Conservation (phyloP, 2,797 vertebrate species). For the Halcyon chelicuti region DNA sequence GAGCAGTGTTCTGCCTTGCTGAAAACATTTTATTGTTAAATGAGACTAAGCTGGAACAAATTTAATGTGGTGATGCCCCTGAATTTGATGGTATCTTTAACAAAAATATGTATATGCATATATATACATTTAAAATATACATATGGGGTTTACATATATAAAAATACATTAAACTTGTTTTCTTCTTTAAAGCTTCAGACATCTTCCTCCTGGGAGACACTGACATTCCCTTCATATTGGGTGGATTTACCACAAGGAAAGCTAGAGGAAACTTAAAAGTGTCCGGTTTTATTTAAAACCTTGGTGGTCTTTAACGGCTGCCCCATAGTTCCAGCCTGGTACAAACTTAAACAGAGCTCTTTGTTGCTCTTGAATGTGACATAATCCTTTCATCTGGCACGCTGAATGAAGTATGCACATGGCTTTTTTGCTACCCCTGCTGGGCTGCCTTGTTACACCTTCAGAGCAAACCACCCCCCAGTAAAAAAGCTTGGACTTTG, state of each 20-base stretch:
- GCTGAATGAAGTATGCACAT: conserved; percentile 73
- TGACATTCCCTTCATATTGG: conserved; percentile 39
- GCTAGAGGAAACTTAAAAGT: conserved; percentile 62
- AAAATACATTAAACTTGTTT: neutral
- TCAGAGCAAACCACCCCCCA: conserved; percentile 58
- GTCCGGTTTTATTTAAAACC: conserved; percentile 69
- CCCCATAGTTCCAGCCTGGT: conserved; percentile 63
- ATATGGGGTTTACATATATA: neutral
- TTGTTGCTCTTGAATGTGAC: conserved; percentile 77
- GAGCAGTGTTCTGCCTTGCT: neutral
- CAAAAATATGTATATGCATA: neutral
- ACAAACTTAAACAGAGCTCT: conserved; percentile 76
- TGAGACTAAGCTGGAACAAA: neutral
- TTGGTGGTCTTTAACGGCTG: conserved; percentile 73
- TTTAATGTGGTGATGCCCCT: neutral
- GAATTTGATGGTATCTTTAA: neutral
- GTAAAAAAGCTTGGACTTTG: conserved; percentile 45
- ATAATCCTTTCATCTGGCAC: conserved; percentile 74
- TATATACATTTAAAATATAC: neutral
- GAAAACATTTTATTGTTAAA: neutral
- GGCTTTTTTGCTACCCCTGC: conserved; percentile 69
- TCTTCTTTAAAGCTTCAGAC: neutral
- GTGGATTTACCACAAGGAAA: conserved; percentile 43
- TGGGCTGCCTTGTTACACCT: conserved; percentile 74
- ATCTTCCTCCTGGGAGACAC: conserved; percentile 27